Base-by-base conservation (phyloP, 1,140 invertebrate genomes). In the Geopemphigus sp. region DNA sequence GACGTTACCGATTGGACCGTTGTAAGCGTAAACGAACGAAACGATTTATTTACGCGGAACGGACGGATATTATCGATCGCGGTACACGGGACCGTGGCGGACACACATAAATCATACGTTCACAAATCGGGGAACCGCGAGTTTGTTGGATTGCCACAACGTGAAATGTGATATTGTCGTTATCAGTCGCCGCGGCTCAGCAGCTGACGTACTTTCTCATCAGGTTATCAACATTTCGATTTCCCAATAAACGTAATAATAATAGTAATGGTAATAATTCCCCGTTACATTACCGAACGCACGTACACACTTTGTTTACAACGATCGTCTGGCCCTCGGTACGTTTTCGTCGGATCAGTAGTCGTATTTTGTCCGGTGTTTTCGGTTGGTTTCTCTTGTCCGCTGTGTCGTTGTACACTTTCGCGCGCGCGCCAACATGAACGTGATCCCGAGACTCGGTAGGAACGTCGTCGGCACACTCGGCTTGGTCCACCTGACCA, bases 131-230 rank as follows among this genome's bases (percentile, higher is more conserved):
- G n/a, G 10, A 64, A 64, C 39, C 32, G 19, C 19, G 63, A 66
- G 45, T 22, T 45, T 11, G 12, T 45, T 45, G 8, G 32, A 45
- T 66, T 66, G 64, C 64, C 11, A 32, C n/a, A 45, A 66, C 64
- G 32, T 66, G 64, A 66, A 66, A 66, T 66, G 19, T 22, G 39
- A 66, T 45, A 66, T n/a, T 22, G 19, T 39, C 32, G 64, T 45
- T 66, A 66, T 66, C 64, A 66, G 32, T 66, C 12, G 11, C 14
- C 5, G n/a, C n/a, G 22, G 39, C 32, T 66, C 64, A 66, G 64
- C 64, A 66, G 64, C 64, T 66, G 64, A 22, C 6, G 5, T 1
- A 32, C 15, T 12, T 12, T 47, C 5, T n/a, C n/a, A n/a, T n/a
- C n/a, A n/a, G 5, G 63, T 45, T 66, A 66, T 66, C 32, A 64